Base-by-base conservation (phyloP, 1,140 invertebrate genomes). In the Drosophila virilis region DNA sequence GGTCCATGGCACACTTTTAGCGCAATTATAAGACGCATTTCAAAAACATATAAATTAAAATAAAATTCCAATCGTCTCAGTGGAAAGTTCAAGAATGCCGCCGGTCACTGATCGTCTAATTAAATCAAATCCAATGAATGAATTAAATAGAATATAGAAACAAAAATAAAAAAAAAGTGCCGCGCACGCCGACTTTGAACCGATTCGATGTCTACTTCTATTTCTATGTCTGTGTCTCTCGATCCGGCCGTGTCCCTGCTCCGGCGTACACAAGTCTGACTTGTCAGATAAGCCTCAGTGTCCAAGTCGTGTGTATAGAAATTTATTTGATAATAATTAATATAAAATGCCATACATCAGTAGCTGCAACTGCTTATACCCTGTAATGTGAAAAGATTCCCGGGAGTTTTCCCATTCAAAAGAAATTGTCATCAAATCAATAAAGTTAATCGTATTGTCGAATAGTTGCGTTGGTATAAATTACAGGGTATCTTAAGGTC, bases 1-100 rank as follows among this genome's bases (percentile, higher is more conserved):
- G 67, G 28, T 76, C 46, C 58, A 60, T 86, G 83, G 71, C 83
- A 86, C 68, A 86, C 78, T 88, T 88, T 75, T 68, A 52, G 38
- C 35, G 9, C n/a, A 58, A 74, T 70, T 64, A 52, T 8, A 59
- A 12, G 59, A 60, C 61, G 68, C 57, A 77, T 69, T 74, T n/a
- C 4, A 65, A 38, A 35, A 40, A 33, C 17, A 12, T n/a, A 9
- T 2, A 50, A 46, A 43, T 28, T 28, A 6, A 28, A 28, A 28
- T 17, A 22, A 9, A 33, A 45, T 4, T 13, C 37, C 22, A 46
- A 38, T n/a, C 22, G 46, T 5, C 38, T 0, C 37, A 28, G 48
- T 42, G 17, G 15, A 69, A 77, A 74, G 75, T 69, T 78, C 75
- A 78, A 78, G 75, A 65, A 64, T 74, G 59, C 55, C 17, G 15